Base-by-base conservation (phyloP, 2,797 vertebrate species). In the Mastacembelus armatus region DNA sequence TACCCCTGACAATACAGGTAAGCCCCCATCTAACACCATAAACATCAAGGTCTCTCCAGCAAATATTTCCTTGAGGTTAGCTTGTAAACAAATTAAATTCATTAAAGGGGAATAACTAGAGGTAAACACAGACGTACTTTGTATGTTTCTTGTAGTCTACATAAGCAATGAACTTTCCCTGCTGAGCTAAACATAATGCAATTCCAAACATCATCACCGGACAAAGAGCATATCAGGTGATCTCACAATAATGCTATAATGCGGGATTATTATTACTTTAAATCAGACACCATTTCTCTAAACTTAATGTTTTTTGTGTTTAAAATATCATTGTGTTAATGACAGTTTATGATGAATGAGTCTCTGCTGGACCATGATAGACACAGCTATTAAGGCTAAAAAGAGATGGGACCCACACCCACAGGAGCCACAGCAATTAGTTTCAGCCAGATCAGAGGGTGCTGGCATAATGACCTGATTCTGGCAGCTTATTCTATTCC, bases 1-100 rank as follows among this genome's bases (percentile, higher is more conserved):
- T 92, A 92, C 86, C 88, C 85, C 83, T 84, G 91, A 93, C 70
- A 73, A 90, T 77, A 77, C 87, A 92, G 90, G 92, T 92, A 90
- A 91, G 83, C 80, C 81, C 79, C 81, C 60, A 54, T 88, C 86
- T 82, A 80, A 80, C 85, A 88, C 80, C 78, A 68, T 87, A 89
- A 88, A 90, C 88, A 87, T 84, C 73, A 78, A 89, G 86, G 91
- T 84, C 89, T 87, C 77, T 39, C 71, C 74, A 59, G 84, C 74
- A 87, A 90, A 89, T 90, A 86, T 87, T 85, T 89, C 91, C 88
- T 91, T 90, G 87, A 85, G 86, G 87, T 91, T 74, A 83, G 71
- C 88, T 88, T 91, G 90, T 90, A 89, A 91, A 92, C 89, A 91
- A 92, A 91, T 90, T 87, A 88, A 81, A 84, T 85, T 88, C 71